Evolutionary conservation across 2,888 invertebrate genomes (phyloP).

Genomic region (Epiblema foenella): DNA sequence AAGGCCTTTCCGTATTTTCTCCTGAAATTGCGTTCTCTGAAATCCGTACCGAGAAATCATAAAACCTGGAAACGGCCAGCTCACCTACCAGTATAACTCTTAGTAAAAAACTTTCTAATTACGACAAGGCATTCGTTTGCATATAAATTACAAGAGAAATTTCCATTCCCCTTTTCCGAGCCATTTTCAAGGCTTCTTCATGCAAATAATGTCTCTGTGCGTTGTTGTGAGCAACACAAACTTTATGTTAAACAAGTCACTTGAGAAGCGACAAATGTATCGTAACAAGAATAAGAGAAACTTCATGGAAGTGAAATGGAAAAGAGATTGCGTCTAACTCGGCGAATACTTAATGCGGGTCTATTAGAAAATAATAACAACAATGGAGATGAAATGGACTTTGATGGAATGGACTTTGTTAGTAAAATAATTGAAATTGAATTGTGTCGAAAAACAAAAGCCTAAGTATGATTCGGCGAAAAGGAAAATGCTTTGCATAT

Average conservation of each 20-base stretch:
- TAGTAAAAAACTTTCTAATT: slow-evolving; percentile 71
- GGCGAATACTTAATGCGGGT: slow-evolving; percentile 32
- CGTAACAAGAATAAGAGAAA: slow-evolving; percentile 53
- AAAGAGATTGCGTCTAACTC: slow-evolving; percentile 38
- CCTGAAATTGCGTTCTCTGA: slow-evolving; percentile 26
- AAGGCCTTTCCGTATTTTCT: slow-evolving; percentile 27
- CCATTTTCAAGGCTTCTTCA: slow-evolving; percentile 68
- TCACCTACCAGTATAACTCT: slow-evolving; percentile 51
- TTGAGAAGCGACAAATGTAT: slow-evolving; percentile 58
- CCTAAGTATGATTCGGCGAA: not conserved
- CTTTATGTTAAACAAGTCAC: slow-evolving; percentile 73
- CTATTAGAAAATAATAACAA: slow-evolving; percentile 36
- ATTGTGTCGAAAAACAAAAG: slow-evolving; percentile 17
- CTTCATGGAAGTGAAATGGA: slow-evolving; percentile 50
- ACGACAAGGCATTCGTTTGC: slow-evolving; percentile 73
- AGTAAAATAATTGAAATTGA: slow-evolving; percentile 25
- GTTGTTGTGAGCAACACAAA: slow-evolving; percentile 62
- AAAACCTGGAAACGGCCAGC: slow-evolving; percentile 40
- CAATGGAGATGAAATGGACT: slow-evolving; percentile 16
- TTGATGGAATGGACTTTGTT: slow-evolving; percentile 14
- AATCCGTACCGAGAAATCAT: slow-evolving; percentile 31
- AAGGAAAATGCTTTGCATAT: not conserved
- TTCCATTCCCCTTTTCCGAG: slow-evolving; percentile 68
- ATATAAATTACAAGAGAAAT: slow-evolving; percentile 75
- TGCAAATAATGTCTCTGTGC: slow-evolving; percentile 70